Conservation (phyloP, 1,140 invertebrate genomes). For the Danaus melanippus region DNA sequence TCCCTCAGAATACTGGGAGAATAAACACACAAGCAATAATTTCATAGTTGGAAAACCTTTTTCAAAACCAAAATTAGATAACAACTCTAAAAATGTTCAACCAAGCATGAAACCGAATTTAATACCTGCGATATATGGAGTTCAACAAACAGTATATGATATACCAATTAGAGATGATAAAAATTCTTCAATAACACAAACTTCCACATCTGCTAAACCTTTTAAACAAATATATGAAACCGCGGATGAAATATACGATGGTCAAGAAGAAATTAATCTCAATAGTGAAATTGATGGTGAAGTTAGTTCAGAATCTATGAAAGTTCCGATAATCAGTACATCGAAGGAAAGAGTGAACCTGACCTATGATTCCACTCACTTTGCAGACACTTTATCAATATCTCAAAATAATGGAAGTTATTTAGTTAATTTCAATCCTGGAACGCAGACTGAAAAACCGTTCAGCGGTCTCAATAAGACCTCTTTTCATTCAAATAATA, state of each 20-base stretch:
- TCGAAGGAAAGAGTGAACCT: constrained; percentile 27
- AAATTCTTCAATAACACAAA: constrained; percentile 34
- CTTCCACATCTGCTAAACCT: constrained; percentile 21
- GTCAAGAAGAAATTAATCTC: constrained; percentile 44
- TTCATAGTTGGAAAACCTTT: constrained; percentile 54
- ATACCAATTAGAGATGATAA: constrained; percentile 62
- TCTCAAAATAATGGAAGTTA: constrained; percentile 20
- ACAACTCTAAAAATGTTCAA: constrained; percentile 23
- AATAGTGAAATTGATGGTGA: constrained; percentile 48
- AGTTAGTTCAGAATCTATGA: constrained; percentile 65
- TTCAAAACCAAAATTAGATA: constrained; percentile 37
- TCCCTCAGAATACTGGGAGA: constrained; percentile 42
- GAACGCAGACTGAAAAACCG: constrained; percentile 69
- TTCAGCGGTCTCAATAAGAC: constrained; percentile 51
- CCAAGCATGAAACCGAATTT: constrained; percentile 44
- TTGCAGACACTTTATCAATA: constrained; percentile 7
- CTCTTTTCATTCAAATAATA: constrained; percentile 44
- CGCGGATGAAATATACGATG: constrained; percentile 63
- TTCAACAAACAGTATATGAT: constrained; percentile 59
- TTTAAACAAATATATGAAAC: constrained; percentile 56
- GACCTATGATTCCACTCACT: constrained; percentile 27
- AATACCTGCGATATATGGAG: constrained; percentile 50
- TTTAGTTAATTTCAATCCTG: constrained; percentile 42
- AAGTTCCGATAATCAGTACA: constrained; percentile 54
- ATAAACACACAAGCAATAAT: constrained; percentile 26